A percentile compares a stretch with the other conserved stretches of the same genome.
Conservation (phyloP, 2,888 invertebrate genomes). For the Hyles lineata region DNA sequence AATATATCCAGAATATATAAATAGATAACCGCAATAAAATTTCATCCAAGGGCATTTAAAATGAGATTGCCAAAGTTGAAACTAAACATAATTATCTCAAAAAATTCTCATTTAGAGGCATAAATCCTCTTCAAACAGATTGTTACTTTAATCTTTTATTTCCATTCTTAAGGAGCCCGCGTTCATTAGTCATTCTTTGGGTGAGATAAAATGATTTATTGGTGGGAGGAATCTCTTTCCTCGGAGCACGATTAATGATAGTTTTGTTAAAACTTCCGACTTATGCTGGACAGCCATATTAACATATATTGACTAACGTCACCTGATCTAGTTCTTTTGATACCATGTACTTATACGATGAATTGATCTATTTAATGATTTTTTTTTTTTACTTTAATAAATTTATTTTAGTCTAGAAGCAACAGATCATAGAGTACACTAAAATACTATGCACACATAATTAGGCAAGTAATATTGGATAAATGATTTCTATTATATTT, state of each 20-base stretch:
- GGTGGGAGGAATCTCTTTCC: conserved; percentile 53
- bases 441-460: too few species aligned
- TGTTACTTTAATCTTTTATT: conserved; percentile 69
- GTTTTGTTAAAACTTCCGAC: conserved; percentile 38
- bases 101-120: conserved; percentile 38
- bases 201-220: conserved; percentile 76
- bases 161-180: conserved; percentile 58
- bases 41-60: conserved; percentile 31
- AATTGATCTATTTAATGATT: too few species aligned
- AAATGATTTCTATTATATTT: too few species aligned
- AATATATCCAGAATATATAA: background rate
- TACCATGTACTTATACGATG: too few species aligned
- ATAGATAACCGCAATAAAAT: conserved; percentile 21
- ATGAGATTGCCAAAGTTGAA: conserved; percentile 34
- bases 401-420: too few species aligned
- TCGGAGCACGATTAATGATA: conserved; percentile 35
- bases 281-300: conserved; percentile 18
- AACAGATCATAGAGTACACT: too few species aligned
- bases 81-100: conserved; percentile 41
- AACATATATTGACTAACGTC: conserved; percentile 35
- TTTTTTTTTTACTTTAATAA: too few species aligned
- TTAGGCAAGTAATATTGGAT: too few species aligned
- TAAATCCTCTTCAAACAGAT: conserved; percentile 59
- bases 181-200: conserved; percentile 75
- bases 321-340: too few species aligned